phyloP scores from a whole-genome alignment of 1,140 invertebrate genomes.

The Gonatopus flavifemur region DNA sequence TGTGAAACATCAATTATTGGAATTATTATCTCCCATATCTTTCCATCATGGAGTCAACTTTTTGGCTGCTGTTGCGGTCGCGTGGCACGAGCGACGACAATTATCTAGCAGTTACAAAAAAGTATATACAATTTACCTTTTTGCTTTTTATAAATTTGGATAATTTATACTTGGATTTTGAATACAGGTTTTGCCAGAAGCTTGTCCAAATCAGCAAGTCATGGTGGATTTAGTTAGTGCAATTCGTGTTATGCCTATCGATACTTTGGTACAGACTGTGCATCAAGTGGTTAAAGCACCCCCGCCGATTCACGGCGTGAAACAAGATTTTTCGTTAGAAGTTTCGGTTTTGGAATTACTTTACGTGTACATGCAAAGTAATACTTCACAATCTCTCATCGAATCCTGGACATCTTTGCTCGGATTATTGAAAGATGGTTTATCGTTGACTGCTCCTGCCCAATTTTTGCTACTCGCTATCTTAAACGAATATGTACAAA shows the following conservation, averaged over 20 bases:
- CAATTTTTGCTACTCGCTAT: conserved; percentile 82
- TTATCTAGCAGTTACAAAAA: conserved; percentile 55
- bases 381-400: conserved; percentile 68
- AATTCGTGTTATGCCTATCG: conserved; percentile 82
- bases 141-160: background rate
- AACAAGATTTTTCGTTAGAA: conserved; percentile 64
- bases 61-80: conserved; percentile 82
- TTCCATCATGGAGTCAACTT: conserved; percentile 83
- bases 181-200: conserved; percentile 64
- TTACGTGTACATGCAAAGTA: conserved; percentile 74
- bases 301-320: conserved; percentile 68
- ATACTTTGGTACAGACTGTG: conserved; percentile 83
- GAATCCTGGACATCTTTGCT: conserved; percentile 82
- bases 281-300: conserved; percentile 80
- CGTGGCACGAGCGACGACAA: conserved; percentile 79
- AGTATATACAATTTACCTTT: conserved; percentile 37
- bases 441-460: conserved; percentile 71
- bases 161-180: conserved; percentile 11
- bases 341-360: conserved; percentile 66
- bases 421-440: conserved; percentile 77
- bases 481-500: conserved; percentile 84
- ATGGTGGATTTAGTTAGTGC: conserved; percentile 79
- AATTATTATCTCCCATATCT: conserved; percentile 85
- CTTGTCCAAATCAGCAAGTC: conserved; percentile 72
- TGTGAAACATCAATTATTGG: conserved; percentile 78